phyloP scores from a whole-genome alignment of 2,113 vertebrate genomes.

The Axis porcinus region DNA sequence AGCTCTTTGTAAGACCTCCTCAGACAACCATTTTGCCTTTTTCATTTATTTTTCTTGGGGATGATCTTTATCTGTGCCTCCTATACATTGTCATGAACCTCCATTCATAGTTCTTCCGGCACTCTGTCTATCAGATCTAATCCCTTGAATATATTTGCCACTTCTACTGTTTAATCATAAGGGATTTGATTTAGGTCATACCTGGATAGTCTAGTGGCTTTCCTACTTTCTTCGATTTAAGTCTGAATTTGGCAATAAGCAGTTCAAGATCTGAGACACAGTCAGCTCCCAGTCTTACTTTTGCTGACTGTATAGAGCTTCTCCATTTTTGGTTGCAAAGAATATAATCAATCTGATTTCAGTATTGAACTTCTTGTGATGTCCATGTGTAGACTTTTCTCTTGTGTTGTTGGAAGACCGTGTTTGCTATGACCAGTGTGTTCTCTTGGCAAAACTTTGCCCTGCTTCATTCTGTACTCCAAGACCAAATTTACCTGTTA shows the following conservation, averaged over 20 bases:
- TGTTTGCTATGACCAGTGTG: neutral
- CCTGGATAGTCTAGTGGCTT: neutral
- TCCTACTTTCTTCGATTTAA: neutral
- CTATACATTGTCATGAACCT: neutral
- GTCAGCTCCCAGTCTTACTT: neutral
- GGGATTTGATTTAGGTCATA: neutral
- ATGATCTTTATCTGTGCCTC: neutral
- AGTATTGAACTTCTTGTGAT: neutral
- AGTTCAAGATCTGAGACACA: neutral
- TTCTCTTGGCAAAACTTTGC: neutral
- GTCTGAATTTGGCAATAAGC: neutral
- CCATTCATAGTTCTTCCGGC: neutral
- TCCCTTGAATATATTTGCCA: neutral
- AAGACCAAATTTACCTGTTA: neutral
- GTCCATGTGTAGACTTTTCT: neutral
- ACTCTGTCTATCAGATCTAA: neutral
- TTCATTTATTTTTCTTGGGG: neutral
- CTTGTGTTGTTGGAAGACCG: rapidly evolving
- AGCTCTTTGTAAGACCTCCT: neutral
- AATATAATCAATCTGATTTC: neutral
- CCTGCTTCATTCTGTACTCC: neutral
- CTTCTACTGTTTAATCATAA: neutral
- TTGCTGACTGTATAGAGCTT: neutral
- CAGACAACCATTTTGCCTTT: neutral
- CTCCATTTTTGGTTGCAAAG: neutral